Percentiles rank a stretch among this genome's conserved stretches.
phyloP scores from a whole-genome alignment of 2,888 invertebrate species.

The Perdita meconis region DNA sequence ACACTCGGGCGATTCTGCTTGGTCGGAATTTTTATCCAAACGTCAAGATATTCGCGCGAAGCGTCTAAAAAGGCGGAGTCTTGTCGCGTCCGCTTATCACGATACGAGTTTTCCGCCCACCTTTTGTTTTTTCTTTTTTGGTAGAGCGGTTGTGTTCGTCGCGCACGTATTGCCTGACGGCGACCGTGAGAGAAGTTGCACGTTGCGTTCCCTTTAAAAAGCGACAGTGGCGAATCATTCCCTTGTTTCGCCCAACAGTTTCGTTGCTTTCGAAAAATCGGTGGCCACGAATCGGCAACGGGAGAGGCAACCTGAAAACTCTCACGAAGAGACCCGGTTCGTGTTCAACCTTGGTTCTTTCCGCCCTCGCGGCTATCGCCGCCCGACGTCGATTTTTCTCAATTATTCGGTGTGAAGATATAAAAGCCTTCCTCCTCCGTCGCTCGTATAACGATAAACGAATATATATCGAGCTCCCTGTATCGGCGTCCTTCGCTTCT shows the following conservation, averaged over 20 bases:
- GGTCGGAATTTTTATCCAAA: background rate
- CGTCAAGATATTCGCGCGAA: conserved; percentile 4
- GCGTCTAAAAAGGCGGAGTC: background rate
- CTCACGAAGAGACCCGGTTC: background rate
- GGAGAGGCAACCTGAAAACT: conserved; percentile 11
- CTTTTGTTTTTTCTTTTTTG: background rate
- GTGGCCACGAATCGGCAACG: background rate
- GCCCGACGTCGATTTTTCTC: conserved; percentile 66
- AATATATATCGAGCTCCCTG: conserved; percentile 23
- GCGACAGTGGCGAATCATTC: conserved; percentile 40
- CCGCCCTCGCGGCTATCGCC: conserved; percentile 21
- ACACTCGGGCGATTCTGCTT: no score
- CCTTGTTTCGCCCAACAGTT: conserved; percentile 29
- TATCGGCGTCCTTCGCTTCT: conserved; percentile 16
- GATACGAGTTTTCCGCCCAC: background rate
- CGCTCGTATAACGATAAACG: conserved; percentile 45
- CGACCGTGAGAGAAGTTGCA: conserved; percentile 47
- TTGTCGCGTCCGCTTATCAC: conserved; percentile 10
- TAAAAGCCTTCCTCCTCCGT: conserved; percentile 44
- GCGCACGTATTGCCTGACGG: background rate
- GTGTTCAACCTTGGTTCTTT: background rate
- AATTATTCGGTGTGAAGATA: conserved; percentile 65
- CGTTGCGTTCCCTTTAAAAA: conserved; percentile 68
- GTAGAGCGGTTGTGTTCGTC: background rate
- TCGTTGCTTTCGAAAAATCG: conserved; percentile 46